Evolutionary conservation across 2,797 vertebrate genomes (phyloP).

Genomic region (Spinibarbus caldwelli): DNA sequence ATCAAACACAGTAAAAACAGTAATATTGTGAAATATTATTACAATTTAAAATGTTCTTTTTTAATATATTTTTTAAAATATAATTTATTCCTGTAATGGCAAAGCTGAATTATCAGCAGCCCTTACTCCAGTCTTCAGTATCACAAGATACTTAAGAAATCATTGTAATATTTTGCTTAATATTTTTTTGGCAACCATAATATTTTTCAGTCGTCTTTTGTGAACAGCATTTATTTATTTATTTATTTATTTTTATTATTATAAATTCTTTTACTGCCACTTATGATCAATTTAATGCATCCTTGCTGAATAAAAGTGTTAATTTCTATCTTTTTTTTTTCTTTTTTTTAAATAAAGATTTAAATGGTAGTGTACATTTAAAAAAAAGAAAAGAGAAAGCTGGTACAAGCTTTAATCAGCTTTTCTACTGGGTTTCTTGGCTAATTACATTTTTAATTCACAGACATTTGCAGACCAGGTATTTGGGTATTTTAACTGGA

Average conservation of each 20-base stretch:
- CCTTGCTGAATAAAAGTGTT: neutral
- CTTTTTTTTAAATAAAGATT: neutral
- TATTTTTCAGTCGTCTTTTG: neutral
- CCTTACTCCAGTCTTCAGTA: neutral
- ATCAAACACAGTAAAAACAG: neutral
- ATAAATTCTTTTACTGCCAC: neutral
- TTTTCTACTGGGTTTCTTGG: neutral
- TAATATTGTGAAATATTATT: neutral
- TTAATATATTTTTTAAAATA: neutral
- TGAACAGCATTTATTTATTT: too few relatives aligned
- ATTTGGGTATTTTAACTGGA: constrained; percentile 92
- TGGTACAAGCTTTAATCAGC: neutral
- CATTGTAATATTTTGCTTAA: neutral
- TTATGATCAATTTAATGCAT: neutral
- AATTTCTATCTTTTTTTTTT: too few relatives aligned
- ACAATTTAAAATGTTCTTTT: neutral
- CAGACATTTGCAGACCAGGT: constrained; percentile 91
- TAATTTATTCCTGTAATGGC: neutral
- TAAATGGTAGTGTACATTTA: too few relatives aligned
- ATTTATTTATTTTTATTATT: too few relatives aligned
- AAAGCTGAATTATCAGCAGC: neutral
- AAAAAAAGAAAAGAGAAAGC: neutral
- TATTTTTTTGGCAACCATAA: neutral
- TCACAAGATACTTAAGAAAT: neutral
- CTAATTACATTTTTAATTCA: constrained; percentile 8